These are phyloP conservation scores for Phymanthus crucifer DNA, from an alignment of 92 coral and sea anemone species.

Conservation along the genomic window DNA sequence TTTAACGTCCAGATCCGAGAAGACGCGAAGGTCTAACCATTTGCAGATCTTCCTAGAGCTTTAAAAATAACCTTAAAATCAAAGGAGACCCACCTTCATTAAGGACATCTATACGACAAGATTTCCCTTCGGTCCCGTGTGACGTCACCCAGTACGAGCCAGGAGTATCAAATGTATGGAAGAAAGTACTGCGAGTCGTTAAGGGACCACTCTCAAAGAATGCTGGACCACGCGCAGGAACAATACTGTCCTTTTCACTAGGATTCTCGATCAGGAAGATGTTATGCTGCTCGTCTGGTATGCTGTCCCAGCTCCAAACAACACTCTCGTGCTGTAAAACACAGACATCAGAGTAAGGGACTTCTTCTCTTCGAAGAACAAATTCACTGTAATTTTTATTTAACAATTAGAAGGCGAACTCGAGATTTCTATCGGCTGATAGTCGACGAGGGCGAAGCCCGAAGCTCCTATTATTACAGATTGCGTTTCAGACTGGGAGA, in stretches of 20 bases:
- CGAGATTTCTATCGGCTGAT: too few species aligned
- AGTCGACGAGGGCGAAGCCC: too few species aligned
- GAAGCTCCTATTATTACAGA: neutral
- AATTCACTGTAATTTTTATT: neutral
- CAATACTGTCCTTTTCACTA: conserved; percentile 31
- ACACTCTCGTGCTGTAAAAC: conserved; percentile 68
- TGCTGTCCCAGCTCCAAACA: conserved; percentile 81
- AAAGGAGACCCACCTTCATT: too few species aligned
- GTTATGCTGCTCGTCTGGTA: conserved; percentile 55
- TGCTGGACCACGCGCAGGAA: conserved; percentile 64
- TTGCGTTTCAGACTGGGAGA: too few species aligned
- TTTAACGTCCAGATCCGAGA: too few species aligned
- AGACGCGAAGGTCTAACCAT: too few species aligned
- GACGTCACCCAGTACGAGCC: conserved; percentile 76
- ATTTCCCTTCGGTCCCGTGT: conserved; percentile 59
- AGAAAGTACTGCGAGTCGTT: conserved; percentile 58
- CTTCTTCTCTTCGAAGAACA: too few species aligned
- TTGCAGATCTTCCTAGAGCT: too few species aligned
- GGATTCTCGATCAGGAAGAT: conserved; percentile 74
- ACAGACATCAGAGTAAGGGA: neutral
- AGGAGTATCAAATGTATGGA: conserved; percentile 80
- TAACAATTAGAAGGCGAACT: too few species aligned
- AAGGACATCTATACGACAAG: conserved; percentile 61
- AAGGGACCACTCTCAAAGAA: conserved; percentile 78
- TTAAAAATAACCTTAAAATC: too few species aligned